phyloP scores from a whole-genome alignment of 2,113 vertebrate species.

The Scomber scombrus region DNA sequence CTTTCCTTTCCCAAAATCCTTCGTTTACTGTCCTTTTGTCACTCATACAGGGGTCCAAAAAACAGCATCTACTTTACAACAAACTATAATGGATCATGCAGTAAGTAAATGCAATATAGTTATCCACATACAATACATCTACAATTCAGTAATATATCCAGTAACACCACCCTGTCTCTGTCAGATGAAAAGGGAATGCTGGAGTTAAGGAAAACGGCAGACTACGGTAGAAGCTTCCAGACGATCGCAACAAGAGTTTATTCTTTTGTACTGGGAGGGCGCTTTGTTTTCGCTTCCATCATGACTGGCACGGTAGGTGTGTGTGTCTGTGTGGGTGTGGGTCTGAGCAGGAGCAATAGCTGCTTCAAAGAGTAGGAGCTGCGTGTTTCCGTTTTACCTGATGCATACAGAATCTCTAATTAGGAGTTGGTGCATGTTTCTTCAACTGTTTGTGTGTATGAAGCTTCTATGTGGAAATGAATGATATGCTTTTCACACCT shows the following conservation, averaged over 20 bases:
- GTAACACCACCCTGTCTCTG: constrained; percentile 1
- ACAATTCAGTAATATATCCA: neutral
- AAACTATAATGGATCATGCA: constrained; percentile 89
- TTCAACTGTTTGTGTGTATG: neutral
- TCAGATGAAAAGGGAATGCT: constrained; percentile 89
- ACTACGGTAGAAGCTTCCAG: constrained; percentile 89
- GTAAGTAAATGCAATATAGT: constrained; percentile 83
- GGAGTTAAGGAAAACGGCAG: constrained; percentile 87
- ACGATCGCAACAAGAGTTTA: constrained; percentile 90
- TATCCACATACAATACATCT: neutral
- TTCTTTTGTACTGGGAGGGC: constrained; percentile 93
- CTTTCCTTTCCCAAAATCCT: neutral
- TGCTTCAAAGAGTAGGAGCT: neutral
- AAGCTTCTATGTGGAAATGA: neutral
- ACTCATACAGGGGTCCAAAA: constrained; percentile 84
- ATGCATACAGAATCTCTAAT: neutral
- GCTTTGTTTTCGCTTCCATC: constrained; percentile 94
- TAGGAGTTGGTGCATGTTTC: neutral
- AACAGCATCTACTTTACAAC: constrained; percentile 89
- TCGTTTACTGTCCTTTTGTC: constrained; percentile 47
- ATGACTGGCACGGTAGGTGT: constrained; percentile 89
- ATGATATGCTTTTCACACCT: neutral
- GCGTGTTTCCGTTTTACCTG: neutral
- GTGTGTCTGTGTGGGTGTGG: neutral
- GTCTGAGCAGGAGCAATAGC: neutral